Evolutionary conservation across 1,140 invertebrate genomes (phyloP).

Genomic region (Zaprionus capensis): DNA sequence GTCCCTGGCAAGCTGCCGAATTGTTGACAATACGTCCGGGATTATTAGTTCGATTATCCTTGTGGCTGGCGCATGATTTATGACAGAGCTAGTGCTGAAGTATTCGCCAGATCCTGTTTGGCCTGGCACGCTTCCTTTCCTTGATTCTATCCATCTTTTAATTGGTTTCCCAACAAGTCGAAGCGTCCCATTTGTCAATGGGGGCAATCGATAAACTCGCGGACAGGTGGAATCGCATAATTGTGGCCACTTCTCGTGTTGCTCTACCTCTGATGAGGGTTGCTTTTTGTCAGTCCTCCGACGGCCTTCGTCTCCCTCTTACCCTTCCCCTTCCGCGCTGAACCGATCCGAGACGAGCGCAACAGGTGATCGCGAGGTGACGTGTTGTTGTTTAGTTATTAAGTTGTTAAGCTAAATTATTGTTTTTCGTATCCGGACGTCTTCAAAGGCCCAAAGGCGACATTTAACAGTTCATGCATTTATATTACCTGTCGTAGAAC

Average conservation of each 20-base stretch:
- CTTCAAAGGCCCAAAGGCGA: conserved; percentile 50
- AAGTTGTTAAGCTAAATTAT: conserved; percentile 81
- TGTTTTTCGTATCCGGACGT: conserved; percentile 38
- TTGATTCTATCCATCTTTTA: conserved; percentile 67
- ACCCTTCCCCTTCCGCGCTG: too few relatives aligned
- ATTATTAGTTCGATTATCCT: conserved; percentile 59
- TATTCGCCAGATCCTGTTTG: conserved; percentile 44
- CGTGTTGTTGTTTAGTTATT: conserved; percentile 65
- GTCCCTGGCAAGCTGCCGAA: conserved; percentile 27
- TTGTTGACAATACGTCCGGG: conserved; percentile 27
- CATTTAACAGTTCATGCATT: conserved; percentile 74
- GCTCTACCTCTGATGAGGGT: conserved; percentile 12
- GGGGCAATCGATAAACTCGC: conserved; percentile 77
- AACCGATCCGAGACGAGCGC: conserved; percentile 14
- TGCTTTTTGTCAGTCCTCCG: background rate
- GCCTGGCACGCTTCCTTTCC: conserved; percentile 6
- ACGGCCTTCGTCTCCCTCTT: background rate
- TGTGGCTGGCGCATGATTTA: conserved; percentile 25
- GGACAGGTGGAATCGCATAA: conserved; percentile 74
- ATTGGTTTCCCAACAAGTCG: conserved; percentile 73
- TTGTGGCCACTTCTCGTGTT: conserved; percentile 15
- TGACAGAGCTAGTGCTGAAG: conserved; percentile 10
- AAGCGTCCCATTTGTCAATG: conserved; percentile 79
- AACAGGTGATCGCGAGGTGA: conserved; percentile 49
- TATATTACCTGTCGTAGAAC: conserved; percentile 59